Percentiles rank a stretch among this genome's conserved stretches.
These are phyloP conservation scores for Mimachlamys varia DNA, from an alignment of 2,888 invertebrate species.

Conservation along the genomic window DNA sequence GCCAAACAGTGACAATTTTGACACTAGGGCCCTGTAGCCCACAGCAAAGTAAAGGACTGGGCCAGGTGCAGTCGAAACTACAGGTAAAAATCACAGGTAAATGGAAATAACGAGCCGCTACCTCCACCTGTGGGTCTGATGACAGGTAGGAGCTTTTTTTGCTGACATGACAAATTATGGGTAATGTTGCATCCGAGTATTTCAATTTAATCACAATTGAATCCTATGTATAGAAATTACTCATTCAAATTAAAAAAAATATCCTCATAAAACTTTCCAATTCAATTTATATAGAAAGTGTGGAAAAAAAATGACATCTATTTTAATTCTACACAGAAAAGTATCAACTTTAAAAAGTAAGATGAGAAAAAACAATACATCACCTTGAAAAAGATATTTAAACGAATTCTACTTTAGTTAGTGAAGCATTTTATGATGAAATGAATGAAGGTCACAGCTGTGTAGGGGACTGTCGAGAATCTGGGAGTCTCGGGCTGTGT, in stretches of 20 bases:
- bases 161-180: background rate
- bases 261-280: background rate
- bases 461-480: background rate
- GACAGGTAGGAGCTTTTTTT: background rate
- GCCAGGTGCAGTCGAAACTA: background rate
- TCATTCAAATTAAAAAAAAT: background rate
- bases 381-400: background rate
- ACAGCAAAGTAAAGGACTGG: background rate
- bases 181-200: constrained; percentile 3
- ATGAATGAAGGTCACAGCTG: background rate
- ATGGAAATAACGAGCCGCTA: background rate
- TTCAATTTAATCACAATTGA: background rate
- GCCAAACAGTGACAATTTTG: constrained; percentile 14
- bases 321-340: background rate
- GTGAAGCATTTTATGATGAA: background rate
- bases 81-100: constrained; percentile 15
- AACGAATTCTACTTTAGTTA: background rate
- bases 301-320: background rate
- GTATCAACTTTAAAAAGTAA: background rate
- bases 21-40: background rate
- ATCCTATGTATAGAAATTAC: background rate
- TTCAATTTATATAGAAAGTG: background rate
- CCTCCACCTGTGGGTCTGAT: background rate
- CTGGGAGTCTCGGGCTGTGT: background rate
- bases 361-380: background rate